phyloP scores from a whole-genome alignment of 2,888 invertebrate genomes.

The Cyclophora albipunctata region DNA sequence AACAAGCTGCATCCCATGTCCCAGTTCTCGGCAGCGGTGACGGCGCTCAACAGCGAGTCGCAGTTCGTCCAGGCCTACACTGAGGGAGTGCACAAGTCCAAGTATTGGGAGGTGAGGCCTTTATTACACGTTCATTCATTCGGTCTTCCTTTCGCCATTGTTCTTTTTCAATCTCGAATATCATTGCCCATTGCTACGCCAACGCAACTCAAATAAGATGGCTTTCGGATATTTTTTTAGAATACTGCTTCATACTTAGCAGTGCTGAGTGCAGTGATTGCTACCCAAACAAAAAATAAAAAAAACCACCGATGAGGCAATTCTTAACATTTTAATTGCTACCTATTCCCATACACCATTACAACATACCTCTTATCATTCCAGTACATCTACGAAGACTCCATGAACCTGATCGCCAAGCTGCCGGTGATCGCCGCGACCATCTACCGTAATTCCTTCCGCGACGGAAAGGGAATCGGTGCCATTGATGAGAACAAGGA shows the following conservation, averaged over 20 bases:
- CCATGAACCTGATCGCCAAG: conserved; percentile 96
- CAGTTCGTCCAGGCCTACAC: conserved; percentile 93
- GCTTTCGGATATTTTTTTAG: too few relatives aligned
- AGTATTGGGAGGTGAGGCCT: conserved; percentile 87
- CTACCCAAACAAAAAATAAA: too few relatives aligned
- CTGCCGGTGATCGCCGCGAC: conserved; percentile 95
- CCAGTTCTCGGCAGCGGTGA: conserved; percentile 93
- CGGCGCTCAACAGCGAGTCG: conserved; percentile 93
- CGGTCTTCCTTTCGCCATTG: too few relatives aligned
- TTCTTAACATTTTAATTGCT: too few relatives aligned
- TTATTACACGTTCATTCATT: background rate
- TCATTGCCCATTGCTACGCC: background rate
- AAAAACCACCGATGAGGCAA: too few relatives aligned
- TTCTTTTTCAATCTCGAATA: too few relatives aligned
- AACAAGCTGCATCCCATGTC: conserved; percentile 94
- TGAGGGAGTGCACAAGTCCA: conserved; percentile 89
- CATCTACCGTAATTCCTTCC: conserved; percentile 92
- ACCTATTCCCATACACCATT: too few relatives aligned
- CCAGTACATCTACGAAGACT: conserved; percentile 89
- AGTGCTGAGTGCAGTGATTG: too few relatives aligned
- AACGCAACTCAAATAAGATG: too few relatives aligned
- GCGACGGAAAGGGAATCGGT: conserved; percentile 89
- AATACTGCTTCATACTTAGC: too few relatives aligned
- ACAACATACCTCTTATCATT: too few relatives aligned
- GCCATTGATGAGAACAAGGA: conserved; percentile 92